Evolutionary conservation across 2,888 invertebrate genomes (phyloP), one percentile per base, ranked within the genome.

Genomic region (Hydropsyche betteni): DNA sequence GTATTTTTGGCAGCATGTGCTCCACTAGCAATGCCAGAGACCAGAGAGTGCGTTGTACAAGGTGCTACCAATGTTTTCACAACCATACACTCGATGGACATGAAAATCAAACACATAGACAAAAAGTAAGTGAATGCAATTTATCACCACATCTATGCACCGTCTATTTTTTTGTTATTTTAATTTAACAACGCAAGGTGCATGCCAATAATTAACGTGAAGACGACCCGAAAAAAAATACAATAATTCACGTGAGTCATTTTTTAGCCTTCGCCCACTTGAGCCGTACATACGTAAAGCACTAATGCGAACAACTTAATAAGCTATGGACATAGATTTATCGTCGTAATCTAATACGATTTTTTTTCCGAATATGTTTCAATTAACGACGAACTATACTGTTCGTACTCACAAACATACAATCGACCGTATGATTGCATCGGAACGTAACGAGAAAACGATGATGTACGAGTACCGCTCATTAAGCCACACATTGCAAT

Each of bases 31-130:
- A 96, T 98, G 91, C 98, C 98, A 1, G 98, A 98, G 88, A 97
- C 97, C 75, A 90, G 98, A 80, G 95, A 95, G 86, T 95, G 95
- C 87, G 95, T 96, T 80, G 95, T 97, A 79, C 96, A 96, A 86
- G 98, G 98, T 81, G 98, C 97, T 84, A 98, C 98, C 82, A 96
- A 96, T 87, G 95, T 98, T 80, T 99, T 98, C 88, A 96, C 97
- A 82, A 94, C 97, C 76, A 94, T 98, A 81, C 98, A 98, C 84
- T 93, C 95, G 79, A 94, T 98, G 93, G 98, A 98, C 87, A 98
- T 99, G 97, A 95, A 96, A 87, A 97, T 97, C 86, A 91, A 97
- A 81, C 96, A 97, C 85, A 91, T 98, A 81, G 97, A 98, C 85
- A 91, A 92, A 84, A 97, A 96, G 98, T 98, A 90, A 93, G 94